A percentile compares a stretch with the other conserved stretches of the same genome.
Evolutionary conservation across 1,140 invertebrate species (phyloP).

Genomic region (Aporrectodea caliginosa): DNA sequence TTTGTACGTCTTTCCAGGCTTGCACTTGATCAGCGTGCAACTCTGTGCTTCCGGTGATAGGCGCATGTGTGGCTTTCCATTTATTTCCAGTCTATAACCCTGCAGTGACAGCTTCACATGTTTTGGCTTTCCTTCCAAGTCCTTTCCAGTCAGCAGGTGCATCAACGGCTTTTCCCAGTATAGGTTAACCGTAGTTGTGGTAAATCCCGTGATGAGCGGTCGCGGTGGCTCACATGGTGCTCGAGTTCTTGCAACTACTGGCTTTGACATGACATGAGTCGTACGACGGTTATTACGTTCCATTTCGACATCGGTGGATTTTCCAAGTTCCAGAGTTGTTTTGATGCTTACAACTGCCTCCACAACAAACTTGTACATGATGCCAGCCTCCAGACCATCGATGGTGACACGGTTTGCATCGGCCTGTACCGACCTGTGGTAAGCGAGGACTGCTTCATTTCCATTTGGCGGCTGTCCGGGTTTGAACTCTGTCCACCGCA

Average conservation of each 20-base stretch:
- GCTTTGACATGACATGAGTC: constrained; percentile 51
- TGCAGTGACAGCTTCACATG: constrained; percentile 49
- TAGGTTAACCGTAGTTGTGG: constrained; percentile 46
- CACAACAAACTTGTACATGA: constrained; percentile 51
- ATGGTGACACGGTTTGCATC: constrained; percentile 45
- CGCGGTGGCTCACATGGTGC: constrained; percentile 51
- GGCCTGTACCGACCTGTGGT: constrained; percentile 45
- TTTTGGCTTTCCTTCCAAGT: constrained; percentile 42
- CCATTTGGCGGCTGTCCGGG: constrained; percentile 36
- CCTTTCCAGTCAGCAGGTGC: constrained; percentile 46
- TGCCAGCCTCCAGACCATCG: constrained; percentile 45
- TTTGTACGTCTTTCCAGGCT: constrained; percentile 49
- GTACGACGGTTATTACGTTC: constrained; percentile 49
- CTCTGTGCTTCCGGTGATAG: constrained; percentile 45
- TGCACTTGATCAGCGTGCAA: constrained; percentile 54
- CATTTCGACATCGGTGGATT: constrained; percentile 38
- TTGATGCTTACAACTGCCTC: constrained; percentile 56
- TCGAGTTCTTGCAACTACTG: constrained; percentile 48
- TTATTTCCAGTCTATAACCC: constrained; percentile 55
- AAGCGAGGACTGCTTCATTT: constrained; percentile 44
- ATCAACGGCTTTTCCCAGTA: constrained; percentile 55
- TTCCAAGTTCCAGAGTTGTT: constrained; percentile 49
- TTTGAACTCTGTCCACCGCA: constrained; percentile 50
- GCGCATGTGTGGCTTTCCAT: constrained; percentile 50
- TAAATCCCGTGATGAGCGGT: constrained; percentile 47